Base-by-base conservation (phyloP, 2,113 vertebrate genomes). In the Onychorhynchus coronatus region DNA sequence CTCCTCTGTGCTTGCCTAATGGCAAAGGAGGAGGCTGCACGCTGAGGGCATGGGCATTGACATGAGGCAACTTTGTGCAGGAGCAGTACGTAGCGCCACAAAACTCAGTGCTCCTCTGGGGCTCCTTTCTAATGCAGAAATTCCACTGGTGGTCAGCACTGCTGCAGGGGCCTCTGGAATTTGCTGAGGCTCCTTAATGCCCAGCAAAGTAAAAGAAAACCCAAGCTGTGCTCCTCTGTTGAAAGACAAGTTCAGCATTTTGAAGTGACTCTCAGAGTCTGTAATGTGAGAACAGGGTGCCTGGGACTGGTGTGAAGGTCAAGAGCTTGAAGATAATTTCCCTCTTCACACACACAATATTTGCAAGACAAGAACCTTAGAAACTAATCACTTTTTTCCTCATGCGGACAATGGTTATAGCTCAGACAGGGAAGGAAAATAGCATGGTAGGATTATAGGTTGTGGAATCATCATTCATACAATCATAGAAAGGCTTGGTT, bases 11-110 rank as follows among this genome's bases (percentile, higher is more conserved):
- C 37, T 59, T 67, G 82, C 39, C 21, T 31, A 14, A 27, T 17
- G 33, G 8, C 30, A 55, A 66, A 88, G 46, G 19, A 86, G 31
- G 11, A 37, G 17, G 9, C 19, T 41, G 25, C 2, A 1, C 12
- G 11, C 14, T 41, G 24, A 61, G 24, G 25, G 24, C 25, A 3
- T 0, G 0, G 49, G 4, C 75, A 76, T 3, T 21, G 47, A n/a
- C 23, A 37, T 1, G 7, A 16, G 6, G 27, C 6, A 56, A 6
- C 8, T 18, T 55, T 52, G 19, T 44, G 39, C 2, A 2, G 42
- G 11, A 55, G 37, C 20, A 65, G 12, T 11, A 16, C 0, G 3
- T 0, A n/a, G 14, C 25, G 35, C 11, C 37, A 63, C 46, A 44
- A 68, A 86, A 91, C 82, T 4, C 39, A 47, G 13, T 5, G 9